A percentile compares a stretch with the other conserved stretches of the same genome.
phyloP scores from a whole-genome alignment of 2,113 vertebrate species.

The Melanerpes formicivorus region DNA sequence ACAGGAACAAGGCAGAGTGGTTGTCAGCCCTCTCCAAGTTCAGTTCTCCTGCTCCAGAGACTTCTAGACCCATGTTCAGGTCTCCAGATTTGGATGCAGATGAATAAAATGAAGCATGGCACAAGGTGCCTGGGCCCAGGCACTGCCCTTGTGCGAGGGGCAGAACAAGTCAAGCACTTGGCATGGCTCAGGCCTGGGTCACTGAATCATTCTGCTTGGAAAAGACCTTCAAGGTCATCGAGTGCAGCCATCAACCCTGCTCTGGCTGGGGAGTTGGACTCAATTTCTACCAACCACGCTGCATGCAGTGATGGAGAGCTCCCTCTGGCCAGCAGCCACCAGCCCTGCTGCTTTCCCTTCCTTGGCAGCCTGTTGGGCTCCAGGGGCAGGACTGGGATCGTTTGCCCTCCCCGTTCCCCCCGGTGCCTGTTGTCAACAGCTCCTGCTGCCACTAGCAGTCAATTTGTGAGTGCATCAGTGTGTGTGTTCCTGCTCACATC shows the following conservation, averaged over 20 bases:
- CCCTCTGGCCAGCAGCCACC: neutral
- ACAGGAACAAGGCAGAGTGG: neutral
- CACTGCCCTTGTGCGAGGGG: neutral
- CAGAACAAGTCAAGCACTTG: neutral
- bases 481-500: constrained; percentile 66
- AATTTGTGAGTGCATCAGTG: constrained; percentile 57
- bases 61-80: neutral
- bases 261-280: too few species aligned
- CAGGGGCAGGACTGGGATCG: neutral
- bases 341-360: rapidly evolving
- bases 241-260: too few species aligned
- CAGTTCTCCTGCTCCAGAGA: neutral
- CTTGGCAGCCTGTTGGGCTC: rapidly evolving
- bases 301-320: neutral
- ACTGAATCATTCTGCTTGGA: too few species aligned
- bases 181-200: neutral
- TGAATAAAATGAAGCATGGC: neutral
- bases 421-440: constrained; percentile 53
- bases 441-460: constrained; percentile 45
- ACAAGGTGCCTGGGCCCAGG: neutral
- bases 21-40: neutral
- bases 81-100: neutral
- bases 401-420: constrained; percentile 15
- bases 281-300: neutral
- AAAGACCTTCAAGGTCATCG: too few species aligned